Base-by-base conservation (phyloP, 2,888 invertebrate genomes). In the Papilio demoleus region DNA sequence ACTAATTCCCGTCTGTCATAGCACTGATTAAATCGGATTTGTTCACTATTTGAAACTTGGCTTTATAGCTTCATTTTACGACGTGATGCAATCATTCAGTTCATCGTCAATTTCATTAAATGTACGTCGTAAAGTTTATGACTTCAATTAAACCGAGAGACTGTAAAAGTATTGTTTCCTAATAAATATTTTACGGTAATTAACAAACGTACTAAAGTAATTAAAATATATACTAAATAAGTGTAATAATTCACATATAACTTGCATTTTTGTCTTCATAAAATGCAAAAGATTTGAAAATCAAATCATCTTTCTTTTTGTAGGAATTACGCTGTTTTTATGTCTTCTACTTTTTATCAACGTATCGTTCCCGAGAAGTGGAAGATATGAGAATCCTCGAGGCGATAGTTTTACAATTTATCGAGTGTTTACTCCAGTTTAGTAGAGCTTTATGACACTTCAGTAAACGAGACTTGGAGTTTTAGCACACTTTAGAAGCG, bases 71-170 rank as follows among this genome's bases (percentile, higher is more conserved):
- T 50, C 65, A 71, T 64, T 73, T 72, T 73, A 73, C 69, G 72
- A 73, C 60, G 65, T 68, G 70, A 67, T 72, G 70, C 72, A 72
- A 67, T 75, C 66, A 71, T 71, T 75, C 68, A 69, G 67, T 71
- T 72, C 67, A 70, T 70, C 71, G 67, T 64, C 47, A 53, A 59
- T 45, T 65, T 72, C 60, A 74, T 71, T 70, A 72, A 73, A 70
- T 65, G 63, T 61, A 68, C 47, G 40, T 56, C 69, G 56, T 58
- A 58, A 62, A 42, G 31, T 62, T 40, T 56, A 63, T 45, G 24
- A 4, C 24, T 64, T 58, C 56, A 45, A 47, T 53, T 62, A 53
- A 62, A 58, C 58, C 17, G 36, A 47, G 34, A 47, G 42, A 34
- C 58, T 19, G 24, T 53, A 17, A 53, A 53, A 31, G 53, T 53